Evolutionary conservation across 1,140 invertebrate genomes (phyloP).

Genomic region (Drosophila novamexicana): DNA sequence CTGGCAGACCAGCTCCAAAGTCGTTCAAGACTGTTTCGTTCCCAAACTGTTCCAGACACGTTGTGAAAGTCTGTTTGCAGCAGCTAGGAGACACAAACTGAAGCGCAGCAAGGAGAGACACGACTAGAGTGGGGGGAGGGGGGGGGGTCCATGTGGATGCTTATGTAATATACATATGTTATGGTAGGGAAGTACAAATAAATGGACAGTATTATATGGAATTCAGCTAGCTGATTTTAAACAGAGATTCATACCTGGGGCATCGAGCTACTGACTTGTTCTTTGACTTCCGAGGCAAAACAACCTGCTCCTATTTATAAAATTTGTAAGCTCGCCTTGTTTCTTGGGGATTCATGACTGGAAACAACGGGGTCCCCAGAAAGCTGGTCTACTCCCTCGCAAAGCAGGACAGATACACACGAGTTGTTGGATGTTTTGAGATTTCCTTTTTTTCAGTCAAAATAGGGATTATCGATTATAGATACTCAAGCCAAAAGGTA

Average conservation of each 20-base stretch:
- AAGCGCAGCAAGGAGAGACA: neutral
- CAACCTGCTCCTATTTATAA: no score
- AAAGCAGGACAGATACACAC: no score
- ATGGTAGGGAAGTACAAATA: conserved; percentile 9
- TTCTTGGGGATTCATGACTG: no score
- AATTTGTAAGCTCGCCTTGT: no score
- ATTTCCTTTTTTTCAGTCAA: no score
- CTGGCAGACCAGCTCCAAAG: conserved; percentile 16
- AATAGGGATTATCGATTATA: no score
- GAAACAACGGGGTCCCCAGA: no score
- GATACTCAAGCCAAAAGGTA: no score
- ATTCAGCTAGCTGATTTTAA: conserved; percentile 7
- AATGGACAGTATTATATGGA: neutral
- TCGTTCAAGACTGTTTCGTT: conserved; percentile 64
- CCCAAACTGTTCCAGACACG: conserved; percentile 62
- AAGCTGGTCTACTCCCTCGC: no score
- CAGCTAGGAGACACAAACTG: conserved; percentile 12
- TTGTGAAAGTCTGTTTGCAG: neutral
- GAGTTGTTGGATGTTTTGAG: no score
- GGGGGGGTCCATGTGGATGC: neutral
- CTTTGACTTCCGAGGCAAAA: no score
- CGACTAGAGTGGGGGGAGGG: neutral
- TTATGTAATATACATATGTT: conserved; percentile 16
- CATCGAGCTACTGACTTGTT: no score
- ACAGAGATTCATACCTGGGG: neutral